These are phyloP conservation scores for Uromys caudimaculatus DNA, from an alignment of 2,797 vertebrate species.

Conservation along the genomic window DNA sequence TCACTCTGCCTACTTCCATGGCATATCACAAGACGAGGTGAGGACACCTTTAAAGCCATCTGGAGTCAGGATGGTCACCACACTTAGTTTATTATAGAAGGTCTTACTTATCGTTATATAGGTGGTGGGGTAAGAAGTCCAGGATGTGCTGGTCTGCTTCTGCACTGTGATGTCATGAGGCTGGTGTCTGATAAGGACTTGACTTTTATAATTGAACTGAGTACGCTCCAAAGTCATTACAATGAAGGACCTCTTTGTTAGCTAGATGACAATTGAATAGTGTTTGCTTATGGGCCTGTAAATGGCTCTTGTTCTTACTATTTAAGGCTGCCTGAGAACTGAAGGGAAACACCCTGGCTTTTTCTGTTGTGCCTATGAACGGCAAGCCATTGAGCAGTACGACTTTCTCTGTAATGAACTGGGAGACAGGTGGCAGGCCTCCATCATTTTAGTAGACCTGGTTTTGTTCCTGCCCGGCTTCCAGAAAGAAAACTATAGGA, in stretches of 20 bases:
- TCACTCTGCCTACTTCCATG: not conserved
- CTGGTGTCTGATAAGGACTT: not conserved
- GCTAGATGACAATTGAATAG: not conserved
- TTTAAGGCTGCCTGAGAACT: not conserved
- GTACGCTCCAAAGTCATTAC: not conserved
- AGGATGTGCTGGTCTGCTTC: not conserved
- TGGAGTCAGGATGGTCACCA: not conserved
- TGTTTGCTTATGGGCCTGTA: not conserved
- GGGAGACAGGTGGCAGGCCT: not conserved
- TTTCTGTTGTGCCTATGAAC: not conserved
- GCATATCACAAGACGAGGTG: not conserved
- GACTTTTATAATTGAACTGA: conserved; percentile 16
- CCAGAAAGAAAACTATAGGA: not conserved
- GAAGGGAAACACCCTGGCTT: not conserved
- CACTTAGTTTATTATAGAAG: not conserved
- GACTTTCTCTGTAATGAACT: not conserved
- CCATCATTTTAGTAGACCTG: not conserved
- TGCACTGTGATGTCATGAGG: not conserved
- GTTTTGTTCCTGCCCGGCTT: not conserved
- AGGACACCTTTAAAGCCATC: conserved; percentile 22
- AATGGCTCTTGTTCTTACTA: not conserved
- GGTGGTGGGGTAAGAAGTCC: not conserved
- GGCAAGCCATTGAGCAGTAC: not conserved
- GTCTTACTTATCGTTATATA: not conserved
- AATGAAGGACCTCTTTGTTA: not conserved